phyloP scores from a whole-genome alignment of 2,888 invertebrate genomes.

The Mechanitis mazaeus region DNA sequence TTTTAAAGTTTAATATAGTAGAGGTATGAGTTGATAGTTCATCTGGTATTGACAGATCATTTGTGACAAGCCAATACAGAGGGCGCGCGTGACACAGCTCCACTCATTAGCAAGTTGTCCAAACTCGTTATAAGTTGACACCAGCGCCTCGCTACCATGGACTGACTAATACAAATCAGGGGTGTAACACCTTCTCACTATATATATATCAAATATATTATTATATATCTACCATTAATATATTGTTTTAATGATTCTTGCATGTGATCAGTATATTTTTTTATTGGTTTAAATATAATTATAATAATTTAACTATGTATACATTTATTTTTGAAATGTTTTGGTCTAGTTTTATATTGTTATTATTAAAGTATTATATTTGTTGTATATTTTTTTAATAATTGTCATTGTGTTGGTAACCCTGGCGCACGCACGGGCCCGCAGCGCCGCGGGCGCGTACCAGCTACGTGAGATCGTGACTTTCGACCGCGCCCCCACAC shows the following conservation, averaged over 20 bases:
- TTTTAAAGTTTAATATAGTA: too few species aligned
- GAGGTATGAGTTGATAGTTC: background rate
- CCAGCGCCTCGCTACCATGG: slow-evolving; percentile 26
- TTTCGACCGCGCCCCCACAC: slow-evolving; percentile 39
- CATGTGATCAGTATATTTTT: too few species aligned
- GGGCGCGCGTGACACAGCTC: slow-evolving; percentile 24
- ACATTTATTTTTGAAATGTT: too few species aligned
- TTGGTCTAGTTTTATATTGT: too few species aligned
- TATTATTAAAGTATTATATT: too few species aligned
- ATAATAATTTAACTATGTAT: too few species aligned
- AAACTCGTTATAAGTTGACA: slow-evolving; percentile 67
- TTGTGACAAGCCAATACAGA: slow-evolving; percentile 4
- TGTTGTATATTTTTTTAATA: too few species aligned
- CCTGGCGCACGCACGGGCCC: slow-evolving; percentile 26
- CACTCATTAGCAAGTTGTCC: slow-evolving; percentile 70
- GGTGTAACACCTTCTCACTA: slow-evolving; percentile 14
- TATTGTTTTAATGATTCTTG: too few species aligned
- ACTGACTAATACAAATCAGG: slow-evolving; percentile 33
- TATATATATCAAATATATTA: too few species aligned
- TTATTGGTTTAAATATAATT: too few species aligned
- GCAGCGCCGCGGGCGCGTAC: slow-evolving; percentile 36
- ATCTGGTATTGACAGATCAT: background rate
- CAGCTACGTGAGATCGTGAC: slow-evolving; percentile 60
- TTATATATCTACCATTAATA: too few species aligned
- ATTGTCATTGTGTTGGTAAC: slow-evolving; percentile 9